phyloP scores from a whole-genome alignment of 2,797 vertebrate genomes.

The Eidolon dupreanum region DNA sequence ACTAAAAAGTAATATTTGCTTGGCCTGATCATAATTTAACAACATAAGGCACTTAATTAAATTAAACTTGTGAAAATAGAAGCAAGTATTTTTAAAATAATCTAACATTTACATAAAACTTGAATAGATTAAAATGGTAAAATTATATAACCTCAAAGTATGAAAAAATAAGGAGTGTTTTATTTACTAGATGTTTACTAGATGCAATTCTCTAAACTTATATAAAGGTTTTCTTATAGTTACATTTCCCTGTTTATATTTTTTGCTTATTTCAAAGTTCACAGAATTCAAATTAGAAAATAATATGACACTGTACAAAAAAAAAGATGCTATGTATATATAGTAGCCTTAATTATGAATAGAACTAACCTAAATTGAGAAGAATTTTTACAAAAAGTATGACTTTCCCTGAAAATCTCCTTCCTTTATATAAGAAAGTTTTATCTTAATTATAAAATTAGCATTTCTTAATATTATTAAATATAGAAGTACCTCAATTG shows the following conservation, averaged over 20 bases:
- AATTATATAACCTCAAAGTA: neutral
- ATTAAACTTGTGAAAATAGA: neutral
- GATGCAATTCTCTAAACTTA: neutral
- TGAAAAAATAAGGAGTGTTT: neutral
- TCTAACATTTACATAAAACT: neutral
- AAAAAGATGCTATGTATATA: neutral
- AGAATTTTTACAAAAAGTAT: neutral
- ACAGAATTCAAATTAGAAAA: neutral
- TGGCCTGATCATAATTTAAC: neutral
- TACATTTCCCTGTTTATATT: neutral
- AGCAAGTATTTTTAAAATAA: conserved; percentile 15
- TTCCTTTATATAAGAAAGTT: neutral
- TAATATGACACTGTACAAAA: neutral
- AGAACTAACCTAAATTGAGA: neutral
- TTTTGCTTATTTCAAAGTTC: neutral
- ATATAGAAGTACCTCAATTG: neutral
- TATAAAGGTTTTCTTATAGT: neutral
- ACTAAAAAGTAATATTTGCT: neutral
- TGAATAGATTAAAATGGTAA: neutral
- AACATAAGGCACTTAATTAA: neutral
- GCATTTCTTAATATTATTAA: neutral
- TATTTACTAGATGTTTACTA: neutral
- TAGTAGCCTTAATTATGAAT: neutral
- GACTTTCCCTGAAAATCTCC: neutral
- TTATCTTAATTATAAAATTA: neutral